Evolutionary conservation across 2,797 vertebrate species (phyloP).

Genomic region (Rhincodon typus): DNA sequence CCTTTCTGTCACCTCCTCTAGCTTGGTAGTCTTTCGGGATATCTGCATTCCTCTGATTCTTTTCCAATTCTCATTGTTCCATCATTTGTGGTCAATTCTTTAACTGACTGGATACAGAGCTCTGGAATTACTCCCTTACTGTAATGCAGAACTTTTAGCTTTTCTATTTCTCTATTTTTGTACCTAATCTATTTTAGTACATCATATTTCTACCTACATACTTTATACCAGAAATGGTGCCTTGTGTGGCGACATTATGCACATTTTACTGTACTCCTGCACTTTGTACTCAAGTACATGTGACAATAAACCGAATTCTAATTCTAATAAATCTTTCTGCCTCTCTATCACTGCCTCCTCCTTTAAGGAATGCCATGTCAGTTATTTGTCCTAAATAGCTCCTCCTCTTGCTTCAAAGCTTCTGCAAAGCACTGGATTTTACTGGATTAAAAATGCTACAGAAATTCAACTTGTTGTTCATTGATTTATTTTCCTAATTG

Average conservation of each 20-base stretch:
- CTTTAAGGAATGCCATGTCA: not conserved
- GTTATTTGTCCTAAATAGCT: too few relatives aligned
- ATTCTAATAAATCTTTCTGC: not conserved
- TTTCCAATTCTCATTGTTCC: not conserved
- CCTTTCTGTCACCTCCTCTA: not conserved
- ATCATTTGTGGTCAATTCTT: not conserved
- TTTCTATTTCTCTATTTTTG: too few relatives aligned
- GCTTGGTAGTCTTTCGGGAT: not conserved
- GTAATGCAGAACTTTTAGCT: too few relatives aligned
- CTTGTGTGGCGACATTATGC: too few relatives aligned
- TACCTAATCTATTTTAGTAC: too few relatives aligned
- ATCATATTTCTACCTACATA: too few relatives aligned
- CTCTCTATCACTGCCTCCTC: not conserved
- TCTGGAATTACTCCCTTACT: not conserved
- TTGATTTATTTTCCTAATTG: not conserved
- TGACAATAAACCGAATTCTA: too few relatives aligned
- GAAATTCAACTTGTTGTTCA: not conserved
- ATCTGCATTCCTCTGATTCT: not conserved
- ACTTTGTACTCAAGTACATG: too few relatives aligned
- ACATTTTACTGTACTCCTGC: too few relatives aligned
- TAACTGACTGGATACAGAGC: not conserved
- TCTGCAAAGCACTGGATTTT: not conserved
- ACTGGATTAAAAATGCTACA: not conserved
- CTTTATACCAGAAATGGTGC: too few relatives aligned
- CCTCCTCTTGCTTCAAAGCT: not conserved